These are phyloP conservation scores for Lateolabrax maculatus DNA, from an alignment of 2,797 vertebrate genomes.

Conservation along the genomic window DNA sequence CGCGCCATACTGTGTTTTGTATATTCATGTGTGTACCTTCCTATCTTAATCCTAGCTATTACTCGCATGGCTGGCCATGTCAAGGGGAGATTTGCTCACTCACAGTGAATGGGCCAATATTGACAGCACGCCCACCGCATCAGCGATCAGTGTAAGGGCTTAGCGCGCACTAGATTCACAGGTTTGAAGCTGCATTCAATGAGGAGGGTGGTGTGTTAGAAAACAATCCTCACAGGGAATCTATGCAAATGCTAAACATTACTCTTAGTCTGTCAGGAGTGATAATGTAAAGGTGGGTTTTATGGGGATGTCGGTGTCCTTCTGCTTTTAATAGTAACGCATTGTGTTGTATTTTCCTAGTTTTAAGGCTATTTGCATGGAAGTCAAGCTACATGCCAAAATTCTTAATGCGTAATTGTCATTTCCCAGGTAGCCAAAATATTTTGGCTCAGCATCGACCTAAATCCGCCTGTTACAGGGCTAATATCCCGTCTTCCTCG, in stretches of 20 bases:
- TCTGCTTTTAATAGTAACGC: slow-evolving; percentile 8
- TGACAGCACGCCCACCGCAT: slow-evolving; percentile 83
- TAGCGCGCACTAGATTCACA: slow-evolving; percentile 62
- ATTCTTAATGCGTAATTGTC: neutral
- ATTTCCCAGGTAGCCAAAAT: neutral
- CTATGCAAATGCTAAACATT: slow-evolving; percentile 72
- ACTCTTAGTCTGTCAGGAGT: slow-evolving; percentile 48
- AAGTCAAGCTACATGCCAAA: neutral
- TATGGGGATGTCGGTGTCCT: slow-evolving; percentile 7
- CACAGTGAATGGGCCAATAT: slow-evolving; percentile 84
- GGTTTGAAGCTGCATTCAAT: slow-evolving; percentile 62
- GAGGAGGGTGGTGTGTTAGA: slow-evolving; percentile 58
- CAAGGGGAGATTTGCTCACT: slow-evolving; percentile 84
- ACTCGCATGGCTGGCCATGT: slow-evolving; percentile 84
- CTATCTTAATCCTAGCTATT: slow-evolving; percentile 86
- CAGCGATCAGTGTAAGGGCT: slow-evolving; percentile 79
- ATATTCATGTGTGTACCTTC: slow-evolving; percentile 86
- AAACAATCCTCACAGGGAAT: slow-evolving; percentile 73
- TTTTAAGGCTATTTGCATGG: neutral
- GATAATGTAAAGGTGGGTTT: slow-evolving; percentile 40
- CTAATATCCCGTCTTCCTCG: neutral
- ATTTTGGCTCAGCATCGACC: neutral
- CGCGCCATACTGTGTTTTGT: slow-evolving; percentile 67
- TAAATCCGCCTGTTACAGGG: neutral
- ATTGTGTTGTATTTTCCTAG: neutral